Conservation (phyloP, 2,797 vertebrate genomes). For the Manis crassicaudata region DNA sequence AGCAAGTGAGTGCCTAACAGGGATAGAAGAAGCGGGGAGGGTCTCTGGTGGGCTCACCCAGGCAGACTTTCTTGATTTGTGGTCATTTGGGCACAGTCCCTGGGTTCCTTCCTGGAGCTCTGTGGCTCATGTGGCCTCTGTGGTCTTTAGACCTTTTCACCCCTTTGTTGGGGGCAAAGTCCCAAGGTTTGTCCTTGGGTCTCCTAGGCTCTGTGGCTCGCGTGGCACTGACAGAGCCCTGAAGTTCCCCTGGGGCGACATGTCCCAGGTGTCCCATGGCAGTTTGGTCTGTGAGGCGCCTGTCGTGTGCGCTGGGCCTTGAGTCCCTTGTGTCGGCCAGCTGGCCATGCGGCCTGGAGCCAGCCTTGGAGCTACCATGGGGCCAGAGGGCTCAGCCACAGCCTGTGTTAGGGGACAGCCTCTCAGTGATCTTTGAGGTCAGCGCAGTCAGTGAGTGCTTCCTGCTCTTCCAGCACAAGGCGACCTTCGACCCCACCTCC, state of each 20-base stretch:
- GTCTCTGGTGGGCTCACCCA: not conserved
- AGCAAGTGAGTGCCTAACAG: slow-evolving; percentile 87
- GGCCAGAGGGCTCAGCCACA: not conserved
- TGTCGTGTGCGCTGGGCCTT: not conserved
- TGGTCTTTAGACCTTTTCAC: not conserved
- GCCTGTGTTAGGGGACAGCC: not conserved
- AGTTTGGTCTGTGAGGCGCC: not conserved
- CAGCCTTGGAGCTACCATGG: not conserved
- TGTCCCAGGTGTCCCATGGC: not conserved
- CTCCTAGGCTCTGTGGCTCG: not conserved
- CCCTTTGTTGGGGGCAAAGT: not conserved
- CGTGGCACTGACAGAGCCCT: not conserved
- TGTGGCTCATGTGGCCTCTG: no score
- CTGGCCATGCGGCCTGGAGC: not conserved
- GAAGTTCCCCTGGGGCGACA: not conserved
- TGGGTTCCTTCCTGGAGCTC: not conserved
- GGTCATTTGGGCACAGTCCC: not conserved
- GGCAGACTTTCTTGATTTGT: not conserved
- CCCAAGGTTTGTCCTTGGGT: not conserved
- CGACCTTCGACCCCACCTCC: slow-evolving; percentile 91
- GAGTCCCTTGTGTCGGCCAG: not conserved
- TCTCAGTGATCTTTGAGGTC: slow-evolving; percentile 29
- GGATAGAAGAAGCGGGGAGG: not conserved
- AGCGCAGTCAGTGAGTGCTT: slow-evolving; percentile 8
- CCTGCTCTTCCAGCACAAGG: slow-evolving; percentile 88